phyloP scores from a whole-genome alignment of 1,140 invertebrate genomes.

The Drosophila tropicalis region DNA sequence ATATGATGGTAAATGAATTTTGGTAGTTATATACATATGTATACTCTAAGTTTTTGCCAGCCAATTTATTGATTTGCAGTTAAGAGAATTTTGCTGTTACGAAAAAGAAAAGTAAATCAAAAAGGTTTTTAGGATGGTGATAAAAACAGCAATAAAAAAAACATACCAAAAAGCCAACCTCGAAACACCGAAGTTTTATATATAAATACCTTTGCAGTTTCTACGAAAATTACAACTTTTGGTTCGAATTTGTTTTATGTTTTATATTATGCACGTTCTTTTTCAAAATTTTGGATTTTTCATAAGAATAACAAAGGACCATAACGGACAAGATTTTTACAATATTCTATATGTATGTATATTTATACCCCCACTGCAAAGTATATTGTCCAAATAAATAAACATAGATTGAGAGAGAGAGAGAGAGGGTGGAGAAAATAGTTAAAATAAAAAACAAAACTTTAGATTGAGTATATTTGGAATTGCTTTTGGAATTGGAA shows the following conservation, averaged over 20 bases:
- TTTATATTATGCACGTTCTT: too few species aligned
- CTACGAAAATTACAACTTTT: too few species aligned
- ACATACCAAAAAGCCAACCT: constrained; percentile 4
- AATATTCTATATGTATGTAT: background rate
- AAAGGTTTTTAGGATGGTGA: constrained; percentile 12
- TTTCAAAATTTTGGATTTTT: too few species aligned
- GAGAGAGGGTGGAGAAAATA: background rate
- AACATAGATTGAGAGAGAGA: constrained; percentile 5
- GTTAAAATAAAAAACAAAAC: constrained; percentile 8
- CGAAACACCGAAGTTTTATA: background rate
- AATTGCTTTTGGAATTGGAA: constrained; percentile 24
- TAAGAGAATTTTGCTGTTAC: constrained; percentile 36
- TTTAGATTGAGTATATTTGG: constrained; percentile 26
- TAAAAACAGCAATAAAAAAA: constrained; percentile 34
- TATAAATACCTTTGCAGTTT: background rate
- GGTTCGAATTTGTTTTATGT: too few species aligned
- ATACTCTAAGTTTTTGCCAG: background rate
- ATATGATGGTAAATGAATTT: background rate
- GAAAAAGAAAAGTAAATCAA: constrained; percentile 28
- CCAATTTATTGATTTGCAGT: constrained; percentile 39
- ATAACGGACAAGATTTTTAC: too few species aligned
- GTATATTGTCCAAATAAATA: constrained; percentile 5
- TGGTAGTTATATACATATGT: background rate
- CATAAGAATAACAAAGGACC: too few species aligned
- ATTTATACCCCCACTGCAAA: too few species aligned